Percentiles rank a stretch among this genome's conserved stretches.
Conservation (phyloP, 2,888 invertebrate genomes). For the Coleophora deauratella region DNA sequence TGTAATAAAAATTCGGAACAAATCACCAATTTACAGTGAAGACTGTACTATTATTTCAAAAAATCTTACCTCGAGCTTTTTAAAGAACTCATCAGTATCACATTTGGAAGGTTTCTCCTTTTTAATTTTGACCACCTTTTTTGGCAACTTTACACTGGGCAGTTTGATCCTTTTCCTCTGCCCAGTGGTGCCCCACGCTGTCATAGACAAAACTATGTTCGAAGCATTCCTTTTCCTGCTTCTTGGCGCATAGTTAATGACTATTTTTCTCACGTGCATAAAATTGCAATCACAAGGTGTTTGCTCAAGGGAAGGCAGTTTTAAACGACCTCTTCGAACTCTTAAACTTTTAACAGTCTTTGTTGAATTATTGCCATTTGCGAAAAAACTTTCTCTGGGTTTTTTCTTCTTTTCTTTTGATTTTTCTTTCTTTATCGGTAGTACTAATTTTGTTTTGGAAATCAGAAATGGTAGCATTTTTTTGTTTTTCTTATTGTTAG, state of each 20-base stretch:
- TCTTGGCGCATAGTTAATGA: slow-evolving; percentile 46
- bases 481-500: neutral
- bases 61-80: slow-evolving; percentile 60
- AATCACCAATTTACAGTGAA: too few species aligned
- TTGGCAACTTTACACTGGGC: slow-evolving; percentile 36
- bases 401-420: slow-evolving; percentile 31
- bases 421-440: slow-evolving; percentile 38
- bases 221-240: slow-evolving; percentile 49
- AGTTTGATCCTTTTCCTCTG: slow-evolving; percentile 50
- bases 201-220: slow-evolving; percentile 50
- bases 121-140: slow-evolving; percentile 30
- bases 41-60: too few species aligned
- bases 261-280: slow-evolving; percentile 52
- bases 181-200: slow-evolving; percentile 42
- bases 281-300: slow-evolving; percentile 46
- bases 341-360: slow-evolving; percentile 30
- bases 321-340: slow-evolving; percentile 31
- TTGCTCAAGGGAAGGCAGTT: slow-evolving; percentile 26
- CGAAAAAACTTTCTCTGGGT: slow-evolving; percentile 30
- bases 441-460: slow-evolving; percentile 52
- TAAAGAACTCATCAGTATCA: slow-evolving; percentile 55
- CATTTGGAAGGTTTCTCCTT: slow-evolving; percentile 33
- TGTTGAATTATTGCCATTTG: slow-evolving; percentile 37
- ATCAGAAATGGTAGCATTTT: slow-evolving; percentile 56
- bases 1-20: too few species aligned